Evolutionary conservation across 2,888 invertebrate species (phyloP).

Genomic region (Nemoura dubitans): DNA sequence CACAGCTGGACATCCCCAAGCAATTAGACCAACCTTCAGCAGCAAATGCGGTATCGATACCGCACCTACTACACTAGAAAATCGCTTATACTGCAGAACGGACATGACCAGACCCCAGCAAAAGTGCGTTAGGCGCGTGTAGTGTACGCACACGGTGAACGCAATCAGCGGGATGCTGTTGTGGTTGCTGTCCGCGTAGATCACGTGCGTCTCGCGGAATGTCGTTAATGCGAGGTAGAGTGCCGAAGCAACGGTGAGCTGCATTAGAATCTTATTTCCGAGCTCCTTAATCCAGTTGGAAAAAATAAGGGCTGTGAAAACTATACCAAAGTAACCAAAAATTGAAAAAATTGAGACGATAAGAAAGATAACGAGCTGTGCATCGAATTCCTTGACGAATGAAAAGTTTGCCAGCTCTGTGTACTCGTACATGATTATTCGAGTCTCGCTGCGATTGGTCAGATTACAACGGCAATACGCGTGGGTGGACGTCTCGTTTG

Average conservation of each 20-base stretch:
- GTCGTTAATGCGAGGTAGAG: not conserved
- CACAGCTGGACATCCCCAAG: not conserved
- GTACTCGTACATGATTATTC: not conserved
- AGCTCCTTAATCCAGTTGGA: not conserved
- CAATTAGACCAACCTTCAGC: not conserved
- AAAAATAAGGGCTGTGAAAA: not conserved
- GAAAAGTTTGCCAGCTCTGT: not conserved
- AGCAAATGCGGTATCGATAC: not conserved
- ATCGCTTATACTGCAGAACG: not conserved
- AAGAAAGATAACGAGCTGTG: not conserved
- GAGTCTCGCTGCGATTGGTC: not conserved
- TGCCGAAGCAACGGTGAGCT: not conserved
- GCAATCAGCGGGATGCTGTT: not conserved
- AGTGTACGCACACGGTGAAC: slow-evolving; percentile 15
- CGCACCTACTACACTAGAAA: not conserved
- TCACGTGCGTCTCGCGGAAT: not conserved
- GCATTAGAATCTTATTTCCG: not conserved
- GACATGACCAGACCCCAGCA: not conserved
- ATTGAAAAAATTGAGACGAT: not conserved
- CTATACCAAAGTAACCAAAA: not conserved
- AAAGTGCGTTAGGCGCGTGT: slow-evolving; percentile 8
- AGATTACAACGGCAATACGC: not conserved
- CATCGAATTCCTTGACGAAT: not conserved
- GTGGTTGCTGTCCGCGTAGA: not conserved
- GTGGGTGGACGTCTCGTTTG: not conserved